These are phyloP conservation scores for Bombyx mori DNA, from an alignment of 1,140 invertebrate species.

Conservation along the genomic window DNA sequence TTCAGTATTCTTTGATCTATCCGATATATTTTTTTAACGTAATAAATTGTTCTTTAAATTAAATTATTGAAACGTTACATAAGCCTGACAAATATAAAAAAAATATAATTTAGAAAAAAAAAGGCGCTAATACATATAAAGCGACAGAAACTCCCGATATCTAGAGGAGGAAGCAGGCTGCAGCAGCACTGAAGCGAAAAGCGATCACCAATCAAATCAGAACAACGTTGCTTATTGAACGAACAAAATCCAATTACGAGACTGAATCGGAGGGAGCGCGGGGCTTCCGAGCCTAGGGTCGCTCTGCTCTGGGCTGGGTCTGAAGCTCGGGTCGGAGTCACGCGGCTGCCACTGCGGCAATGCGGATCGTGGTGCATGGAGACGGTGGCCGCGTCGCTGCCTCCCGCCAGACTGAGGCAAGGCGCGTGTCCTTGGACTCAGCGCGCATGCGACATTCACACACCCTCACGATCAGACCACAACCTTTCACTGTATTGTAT, in stretches of 20 bases:
- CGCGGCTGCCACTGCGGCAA: conserved; percentile 47
- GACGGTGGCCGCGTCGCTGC: conserved; percentile 41
- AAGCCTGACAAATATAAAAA: not conserved
- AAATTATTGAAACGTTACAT: conserved; percentile 4
- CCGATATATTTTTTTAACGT: no score
- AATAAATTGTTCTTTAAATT: no score
- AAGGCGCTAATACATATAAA: conserved; percentile 5
- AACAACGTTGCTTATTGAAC: conserved; percentile 62
- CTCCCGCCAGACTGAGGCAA: conserved; percentile 62
- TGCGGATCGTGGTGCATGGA: conserved; percentile 38
- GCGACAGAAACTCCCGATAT: conserved; percentile 31
- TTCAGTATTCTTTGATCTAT: conserved; percentile 32
- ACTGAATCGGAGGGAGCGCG: conserved; percentile 63
- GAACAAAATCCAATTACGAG: conserved; percentile 67
- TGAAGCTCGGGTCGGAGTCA: conserved; percentile 33
- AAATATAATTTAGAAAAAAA: no score
- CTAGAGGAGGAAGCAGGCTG: conserved; percentile 53
- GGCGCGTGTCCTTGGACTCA: conserved; percentile 54
- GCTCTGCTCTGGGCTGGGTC: conserved; percentile 48
- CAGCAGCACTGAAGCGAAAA: conserved; percentile 60
- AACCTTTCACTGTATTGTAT: conserved; percentile 34
- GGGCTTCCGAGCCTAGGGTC: conserved; percentile 58
- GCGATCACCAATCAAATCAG: conserved; percentile 63
- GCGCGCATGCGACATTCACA: conserved; percentile 50
- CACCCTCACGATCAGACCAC: conserved; percentile 50